Conservation (phyloP, 2,797 vertebrate species). For the Macropus fuliginosus region DNA sequence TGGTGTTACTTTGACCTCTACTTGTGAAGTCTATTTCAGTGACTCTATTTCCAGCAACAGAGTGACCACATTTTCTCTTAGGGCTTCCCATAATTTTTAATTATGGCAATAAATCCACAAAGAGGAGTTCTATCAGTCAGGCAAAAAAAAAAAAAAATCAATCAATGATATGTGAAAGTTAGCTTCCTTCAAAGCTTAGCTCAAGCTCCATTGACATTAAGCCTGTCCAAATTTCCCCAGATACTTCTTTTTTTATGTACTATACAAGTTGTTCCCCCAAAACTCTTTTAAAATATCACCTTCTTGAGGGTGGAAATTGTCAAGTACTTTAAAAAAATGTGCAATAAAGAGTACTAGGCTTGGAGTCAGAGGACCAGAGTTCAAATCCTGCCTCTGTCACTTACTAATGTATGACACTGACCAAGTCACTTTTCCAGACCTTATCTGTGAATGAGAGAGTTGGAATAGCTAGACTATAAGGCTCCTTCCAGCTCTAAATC, state of each 20-base stretch:
- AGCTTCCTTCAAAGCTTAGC: background rate
- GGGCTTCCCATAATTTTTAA: slow-evolving; percentile 78
- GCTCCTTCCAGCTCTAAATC: background rate
- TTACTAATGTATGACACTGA: background rate
- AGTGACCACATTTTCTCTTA: slow-evolving; percentile 84
- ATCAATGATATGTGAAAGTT: background rate
- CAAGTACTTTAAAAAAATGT: background rate
- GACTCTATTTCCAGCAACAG: slow-evolving; percentile 81
- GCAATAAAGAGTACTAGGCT: background rate
- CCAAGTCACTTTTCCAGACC: background rate
- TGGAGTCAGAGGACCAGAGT: background rate
- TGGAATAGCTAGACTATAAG: background rate
- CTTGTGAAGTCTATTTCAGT: slow-evolving; percentile 88
- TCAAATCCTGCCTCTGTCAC: background rate
- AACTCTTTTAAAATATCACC: background rate
- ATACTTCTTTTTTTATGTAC: background rate
- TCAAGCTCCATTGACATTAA: background rate
- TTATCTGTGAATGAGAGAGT: background rate
- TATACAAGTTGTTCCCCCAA: background rate
- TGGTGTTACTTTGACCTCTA: slow-evolving; percentile 87
- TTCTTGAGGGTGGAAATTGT: background rate
- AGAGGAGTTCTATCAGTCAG: slow-evolving; percentile 33
- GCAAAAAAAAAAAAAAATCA: background rate
- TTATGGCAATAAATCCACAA: slow-evolving; percentile 71
- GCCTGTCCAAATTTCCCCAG: background rate